Percentiles rank a stretch among this genome's conserved stretches.
Evolutionary conservation across 2,113 vertebrate species (phyloP).

Genomic region (Colistium nudipinnis): DNA sequence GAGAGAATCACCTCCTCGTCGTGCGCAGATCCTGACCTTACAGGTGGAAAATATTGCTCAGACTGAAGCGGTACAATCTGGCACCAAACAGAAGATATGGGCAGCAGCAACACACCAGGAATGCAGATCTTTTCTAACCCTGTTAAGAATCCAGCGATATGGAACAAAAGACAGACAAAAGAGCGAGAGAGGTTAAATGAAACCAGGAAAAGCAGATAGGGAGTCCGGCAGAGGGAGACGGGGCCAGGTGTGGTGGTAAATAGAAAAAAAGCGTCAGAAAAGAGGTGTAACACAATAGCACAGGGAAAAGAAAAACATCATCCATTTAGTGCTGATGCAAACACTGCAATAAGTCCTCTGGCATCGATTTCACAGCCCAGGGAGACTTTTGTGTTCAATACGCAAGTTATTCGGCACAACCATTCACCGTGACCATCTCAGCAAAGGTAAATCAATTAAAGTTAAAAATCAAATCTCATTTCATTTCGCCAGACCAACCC

Average conservation of each 20-base stretch:
- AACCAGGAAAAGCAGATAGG: slow-evolving; percentile 1
- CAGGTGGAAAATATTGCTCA: slow-evolving; percentile 26
- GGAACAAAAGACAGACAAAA: slow-evolving; percentile 7
- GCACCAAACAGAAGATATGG: slow-evolving; percentile 9
- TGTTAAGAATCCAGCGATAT: slow-evolving; percentile 3
- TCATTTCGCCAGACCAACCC: slow-evolving; percentile 37
- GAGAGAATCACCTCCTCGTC: slow-evolving; percentile 27
- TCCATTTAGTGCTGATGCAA: slow-evolving; percentile 62
- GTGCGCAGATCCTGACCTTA: slow-evolving; percentile 13
- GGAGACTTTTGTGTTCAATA: slow-evolving; percentile 65
- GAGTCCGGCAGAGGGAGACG: background rate
- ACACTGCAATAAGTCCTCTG: slow-evolving; percentile 51
- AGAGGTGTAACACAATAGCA: slow-evolving; percentile 18
- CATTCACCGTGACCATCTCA: slow-evolving; percentile 54
- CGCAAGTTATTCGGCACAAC: slow-evolving; percentile 55
- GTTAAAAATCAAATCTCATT: slow-evolving; percentile 66
- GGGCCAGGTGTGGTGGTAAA: background rate
- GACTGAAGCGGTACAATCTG: slow-evolving; percentile 9
- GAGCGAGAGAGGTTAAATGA: slow-evolving; percentile 17
- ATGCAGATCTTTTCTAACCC: slow-evolving; percentile 10
- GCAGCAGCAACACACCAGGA: background rate
- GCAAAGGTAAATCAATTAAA: slow-evolving; percentile 65
- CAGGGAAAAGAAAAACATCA: slow-evolving; percentile 37
- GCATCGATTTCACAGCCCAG: slow-evolving; percentile 64
- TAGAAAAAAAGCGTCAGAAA: slow-evolving; percentile 10